Percentiles rank a stretch among this genome's conserved stretches.
phyloP scores from a whole-genome alignment of 2,113 vertebrate genomes.

The Forbesichthys papilliferus region DNA sequence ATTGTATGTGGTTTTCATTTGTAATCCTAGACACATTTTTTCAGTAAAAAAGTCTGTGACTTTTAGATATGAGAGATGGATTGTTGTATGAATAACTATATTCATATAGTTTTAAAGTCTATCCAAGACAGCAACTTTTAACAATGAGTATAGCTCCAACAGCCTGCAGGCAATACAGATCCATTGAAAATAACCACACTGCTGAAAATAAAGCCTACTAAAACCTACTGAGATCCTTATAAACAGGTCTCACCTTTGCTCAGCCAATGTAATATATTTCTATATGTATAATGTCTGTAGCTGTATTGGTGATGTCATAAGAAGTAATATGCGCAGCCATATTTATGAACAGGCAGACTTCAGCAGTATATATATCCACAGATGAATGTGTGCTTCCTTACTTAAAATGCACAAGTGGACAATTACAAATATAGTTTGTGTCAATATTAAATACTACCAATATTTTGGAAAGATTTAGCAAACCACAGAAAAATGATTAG shows the following conservation, averaged over 20 bases:
- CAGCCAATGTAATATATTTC: constrained; percentile 22
- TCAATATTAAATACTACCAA: background rate
- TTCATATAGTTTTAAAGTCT: constrained; percentile 83
- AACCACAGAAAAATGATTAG: constrained; percentile 4
- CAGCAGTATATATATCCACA: background rate
- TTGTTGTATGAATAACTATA: constrained; percentile 85
- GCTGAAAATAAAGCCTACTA: background rate
- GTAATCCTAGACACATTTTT: constrained; percentile 93
- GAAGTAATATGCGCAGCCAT: background rate
- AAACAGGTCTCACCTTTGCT: constrained; percentile 26
- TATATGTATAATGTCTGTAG: constrained; percentile 23
- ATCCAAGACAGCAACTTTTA: constrained; percentile 71
- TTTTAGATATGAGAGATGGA: constrained; percentile 91
- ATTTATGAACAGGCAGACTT: background rate
- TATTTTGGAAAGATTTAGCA: background rate
- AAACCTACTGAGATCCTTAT: background rate
- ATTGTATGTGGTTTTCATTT: constrained; percentile 95
- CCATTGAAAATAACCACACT: background rate
- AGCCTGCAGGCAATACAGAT: constrained; percentile 51
- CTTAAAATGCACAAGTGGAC: background rate
- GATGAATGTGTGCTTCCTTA: background rate
- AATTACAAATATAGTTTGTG: background rate
- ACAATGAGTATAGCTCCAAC: constrained; percentile 43
- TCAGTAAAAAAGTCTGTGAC: constrained; percentile 88
- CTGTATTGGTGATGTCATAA: constrained; percentile 5